Percentiles rank a stretch among this genome's conserved stretches.
These are phyloP conservation scores for Portevinia maculata DNA, from an alignment of 2,888 invertebrate species.

Conservation along the genomic window DNA sequence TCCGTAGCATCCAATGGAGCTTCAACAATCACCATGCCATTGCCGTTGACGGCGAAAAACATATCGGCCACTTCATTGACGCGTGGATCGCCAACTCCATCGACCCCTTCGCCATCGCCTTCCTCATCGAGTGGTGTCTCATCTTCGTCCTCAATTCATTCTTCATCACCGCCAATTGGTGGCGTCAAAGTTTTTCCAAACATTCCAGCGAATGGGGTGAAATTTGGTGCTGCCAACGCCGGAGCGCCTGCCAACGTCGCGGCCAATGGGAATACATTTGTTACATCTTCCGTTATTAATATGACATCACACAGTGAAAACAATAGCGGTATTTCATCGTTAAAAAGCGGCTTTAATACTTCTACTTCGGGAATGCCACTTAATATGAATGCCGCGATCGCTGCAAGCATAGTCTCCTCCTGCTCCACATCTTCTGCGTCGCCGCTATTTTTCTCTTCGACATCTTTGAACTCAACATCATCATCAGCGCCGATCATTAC, in stretches of 20 bases:
- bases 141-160: slow-evolving; percentile 79
- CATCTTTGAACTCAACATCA: slow-evolving; percentile 59
- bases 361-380: slow-evolving; percentile 76
- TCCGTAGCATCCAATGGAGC: slow-evolving; percentile 37
- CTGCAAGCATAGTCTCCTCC: slow-evolving; percentile 59
- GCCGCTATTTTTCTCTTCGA: slow-evolving; percentile 57
- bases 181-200: slow-evolving; percentile 76
- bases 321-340: slow-evolving; percentile 73
- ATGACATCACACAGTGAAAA: slow-evolving; percentile 73
- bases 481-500: slow-evolving; percentile 59
- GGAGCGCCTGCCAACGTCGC: slow-evolving; percentile 59
- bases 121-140: slow-evolving; percentile 81
- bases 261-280: slow-evolving; percentile 72
- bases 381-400: slow-evolving; percentile 75
- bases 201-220: slow-evolving; percentile 76
- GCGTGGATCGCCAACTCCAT: slow-evolving; percentile 81
- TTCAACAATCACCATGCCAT: slow-evolving; percentile 75
- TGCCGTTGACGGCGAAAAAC: slow-evolving; percentile 78
- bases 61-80: slow-evolving; percentile 78
- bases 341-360: slow-evolving; percentile 65
- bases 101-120: slow-evolving; percentile 82
- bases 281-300: slow-evolving; percentile 68
- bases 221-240: slow-evolving; percentile 74
- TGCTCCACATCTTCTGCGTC: slow-evolving; percentile 60
- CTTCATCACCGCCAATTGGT: slow-evolving; percentile 79